phyloP scores from a whole-genome alignment of 2,113 vertebrate genomes.

The Leucosticte australis region DNA sequence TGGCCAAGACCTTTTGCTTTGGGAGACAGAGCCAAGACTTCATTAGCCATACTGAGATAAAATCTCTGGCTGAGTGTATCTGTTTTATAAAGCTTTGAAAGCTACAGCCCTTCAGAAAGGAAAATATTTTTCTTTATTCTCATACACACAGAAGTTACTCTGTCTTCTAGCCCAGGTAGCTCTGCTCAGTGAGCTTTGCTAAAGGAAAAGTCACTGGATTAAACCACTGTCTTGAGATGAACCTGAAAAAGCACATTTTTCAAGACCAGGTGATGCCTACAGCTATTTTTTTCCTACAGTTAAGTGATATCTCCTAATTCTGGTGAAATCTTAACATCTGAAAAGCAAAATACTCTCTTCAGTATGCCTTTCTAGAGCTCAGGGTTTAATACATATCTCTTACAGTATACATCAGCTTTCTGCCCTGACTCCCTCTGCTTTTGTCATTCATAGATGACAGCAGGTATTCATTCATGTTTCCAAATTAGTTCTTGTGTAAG shows the following conservation, averaged over 20 bases:
- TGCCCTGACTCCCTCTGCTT: background rate
- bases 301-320: background rate
- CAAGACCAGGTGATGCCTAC: background rate
- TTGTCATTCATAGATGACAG: background rate
- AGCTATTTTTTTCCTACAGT: background rate
- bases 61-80: background rate
- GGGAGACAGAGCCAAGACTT: background rate
- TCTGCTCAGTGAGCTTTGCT: background rate
- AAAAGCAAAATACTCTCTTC: background rate
- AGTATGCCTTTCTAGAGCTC: background rate
- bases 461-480: background rate
- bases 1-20: conserved; percentile 2
- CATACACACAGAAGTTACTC: background rate
- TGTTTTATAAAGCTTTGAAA: conserved; percentile 19
- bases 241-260: background rate
- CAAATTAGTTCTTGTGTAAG: background rate
- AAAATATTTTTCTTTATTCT: background rate
- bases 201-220: background rate
- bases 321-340: background rate
- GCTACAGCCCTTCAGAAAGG: background rate
- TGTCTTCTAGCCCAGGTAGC: background rate
- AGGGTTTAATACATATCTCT: background rate
- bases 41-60: conserved; percentile 2
- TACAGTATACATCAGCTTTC: background rate
- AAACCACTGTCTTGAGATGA: background rate